Conservation (phyloP, 2,888 invertebrate genomes). For the Yponomeuta cagnagella region DNA sequence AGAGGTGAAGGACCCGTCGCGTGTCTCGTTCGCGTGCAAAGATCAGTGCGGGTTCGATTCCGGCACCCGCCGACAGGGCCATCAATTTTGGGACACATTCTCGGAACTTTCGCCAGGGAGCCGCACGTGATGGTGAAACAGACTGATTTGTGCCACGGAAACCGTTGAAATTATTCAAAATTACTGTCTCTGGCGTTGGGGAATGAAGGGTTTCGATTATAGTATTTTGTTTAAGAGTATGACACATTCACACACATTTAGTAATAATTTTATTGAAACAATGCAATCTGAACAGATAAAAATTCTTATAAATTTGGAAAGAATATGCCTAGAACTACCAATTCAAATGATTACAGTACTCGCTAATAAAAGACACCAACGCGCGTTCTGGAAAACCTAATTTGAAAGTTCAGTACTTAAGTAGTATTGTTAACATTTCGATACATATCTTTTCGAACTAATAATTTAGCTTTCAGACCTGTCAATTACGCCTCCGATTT, state of each 20-base stretch:
- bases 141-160: slow-evolving; percentile 50
- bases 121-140: slow-evolving; percentile 32
- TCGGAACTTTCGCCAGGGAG: slow-evolving; percentile 63
- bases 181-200: neutral
- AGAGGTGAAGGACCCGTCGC: slow-evolving; percentile 12
- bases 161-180: neutral
- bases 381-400: neutral
- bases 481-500: neutral
- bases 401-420: neutral
- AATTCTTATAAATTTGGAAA: too few relatives aligned
- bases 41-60: slow-evolving; percentile 9
- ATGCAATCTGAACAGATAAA: too few relatives aligned
- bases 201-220: neutral
- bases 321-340: too few relatives aligned
- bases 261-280: too few relatives aligned
- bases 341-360: neutral
- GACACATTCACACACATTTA: too few relatives aligned
- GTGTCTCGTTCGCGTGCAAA: neutral
- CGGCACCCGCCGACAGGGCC: slow-evolving; percentile 28
- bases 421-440: too few relatives aligned
- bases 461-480: neutral
- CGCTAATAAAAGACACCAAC: neutral
- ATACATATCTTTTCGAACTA: too few relatives aligned
- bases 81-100: slow-evolving; percentile 65
- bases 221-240: too few relatives aligned